These are phyloP conservation scores for Drosophila paramelanica DNA, from an alignment of 2,888 invertebrate species.

Conservation along the genomic window DNA sequence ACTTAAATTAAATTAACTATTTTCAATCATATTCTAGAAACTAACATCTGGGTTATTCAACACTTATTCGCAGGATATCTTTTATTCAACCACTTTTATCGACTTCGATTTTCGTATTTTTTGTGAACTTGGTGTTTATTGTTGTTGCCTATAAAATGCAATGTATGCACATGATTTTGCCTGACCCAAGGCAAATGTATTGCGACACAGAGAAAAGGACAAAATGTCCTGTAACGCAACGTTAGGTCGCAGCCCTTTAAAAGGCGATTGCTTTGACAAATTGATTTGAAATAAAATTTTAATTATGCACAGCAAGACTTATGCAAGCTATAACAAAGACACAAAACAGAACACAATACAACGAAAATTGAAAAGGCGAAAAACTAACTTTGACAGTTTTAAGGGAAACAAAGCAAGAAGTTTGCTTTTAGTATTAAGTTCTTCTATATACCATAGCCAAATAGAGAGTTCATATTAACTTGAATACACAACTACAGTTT, in stretches of 20 bases:
- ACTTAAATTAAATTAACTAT: too few species aligned
- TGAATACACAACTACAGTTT: slow-evolving; percentile 20
- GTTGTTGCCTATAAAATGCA: slow-evolving; percentile 45
- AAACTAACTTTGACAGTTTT: not conserved
- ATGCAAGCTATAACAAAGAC: not conserved
- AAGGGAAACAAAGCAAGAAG: not conserved
- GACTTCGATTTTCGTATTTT: not conserved
- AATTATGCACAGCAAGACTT: slow-evolving; percentile 19
- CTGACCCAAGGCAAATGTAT: slow-evolving; percentile 54
- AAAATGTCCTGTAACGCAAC: not conserved
- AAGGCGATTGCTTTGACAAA: slow-evolving; percentile 35
- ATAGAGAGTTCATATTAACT: slow-evolving; percentile 26
- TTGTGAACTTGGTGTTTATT: slow-evolving; percentile 17
- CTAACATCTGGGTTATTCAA: too few species aligned
- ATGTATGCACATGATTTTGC: slow-evolving; percentile 38
- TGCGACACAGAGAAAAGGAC: slow-evolving; percentile 58
- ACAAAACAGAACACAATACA: too few species aligned
- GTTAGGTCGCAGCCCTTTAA: slow-evolving; percentile 24
- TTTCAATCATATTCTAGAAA: too few species aligned
- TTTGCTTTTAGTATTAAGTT: not conserved
- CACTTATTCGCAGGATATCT: slow-evolving; percentile 8
- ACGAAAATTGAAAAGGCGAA: too few species aligned
- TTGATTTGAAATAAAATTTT: slow-evolving; percentile 31
- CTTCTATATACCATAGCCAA: not conserved
- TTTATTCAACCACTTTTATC: not conserved